These are phyloP conservation scores for Drosophila vallismaia DNA, from an alignment of 2,888 invertebrate genomes.

Conservation along the genomic window DNA sequence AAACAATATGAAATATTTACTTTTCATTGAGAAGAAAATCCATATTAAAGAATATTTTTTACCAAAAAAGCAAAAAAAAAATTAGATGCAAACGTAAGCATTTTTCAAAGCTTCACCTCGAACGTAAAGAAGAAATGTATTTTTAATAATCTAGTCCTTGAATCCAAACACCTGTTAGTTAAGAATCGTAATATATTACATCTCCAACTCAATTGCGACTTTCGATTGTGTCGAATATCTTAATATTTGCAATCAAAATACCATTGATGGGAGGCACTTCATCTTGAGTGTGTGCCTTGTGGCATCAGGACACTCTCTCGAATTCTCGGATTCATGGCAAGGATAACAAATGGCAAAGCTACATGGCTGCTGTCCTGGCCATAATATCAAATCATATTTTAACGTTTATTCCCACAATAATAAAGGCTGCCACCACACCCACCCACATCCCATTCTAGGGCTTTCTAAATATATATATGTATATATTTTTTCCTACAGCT, in stretches of 20 bases:
- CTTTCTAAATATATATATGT: conserved; percentile 2
- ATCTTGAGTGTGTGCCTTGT: conserved; percentile 39
- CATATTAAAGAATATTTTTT: too few species aligned
- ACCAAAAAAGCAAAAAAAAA: too few species aligned
- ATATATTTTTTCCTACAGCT: background rate
- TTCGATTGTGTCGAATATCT: conserved; percentile 28
- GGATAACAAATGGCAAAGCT: conserved; percentile 72
- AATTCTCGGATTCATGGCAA: conserved; percentile 57
- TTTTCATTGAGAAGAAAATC: too few species aligned
- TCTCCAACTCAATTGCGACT: conserved; percentile 12
- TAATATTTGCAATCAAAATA: conserved; percentile 70
- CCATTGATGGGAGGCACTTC: conserved; percentile 67
- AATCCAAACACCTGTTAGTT: conserved; percentile 19
- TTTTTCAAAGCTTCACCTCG: too few species aligned
- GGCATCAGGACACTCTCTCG: conserved; percentile 19
- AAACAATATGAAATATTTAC: background rate
- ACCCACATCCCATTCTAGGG: conserved; percentile 10
- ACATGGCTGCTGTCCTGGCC: conserved; percentile 66
- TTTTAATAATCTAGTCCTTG: too few species aligned
- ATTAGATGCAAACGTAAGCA: too few species aligned
- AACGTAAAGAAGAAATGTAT: too few species aligned
- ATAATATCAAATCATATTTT: conserved; percentile 76
- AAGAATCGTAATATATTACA: background rate
- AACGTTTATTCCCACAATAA: conserved; percentile 57
- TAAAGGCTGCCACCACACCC: conserved; percentile 16